Evolutionary conservation across 2,113 vertebrate genomes (phyloP).

Genomic region (Phylloscopus trochilus): DNA sequence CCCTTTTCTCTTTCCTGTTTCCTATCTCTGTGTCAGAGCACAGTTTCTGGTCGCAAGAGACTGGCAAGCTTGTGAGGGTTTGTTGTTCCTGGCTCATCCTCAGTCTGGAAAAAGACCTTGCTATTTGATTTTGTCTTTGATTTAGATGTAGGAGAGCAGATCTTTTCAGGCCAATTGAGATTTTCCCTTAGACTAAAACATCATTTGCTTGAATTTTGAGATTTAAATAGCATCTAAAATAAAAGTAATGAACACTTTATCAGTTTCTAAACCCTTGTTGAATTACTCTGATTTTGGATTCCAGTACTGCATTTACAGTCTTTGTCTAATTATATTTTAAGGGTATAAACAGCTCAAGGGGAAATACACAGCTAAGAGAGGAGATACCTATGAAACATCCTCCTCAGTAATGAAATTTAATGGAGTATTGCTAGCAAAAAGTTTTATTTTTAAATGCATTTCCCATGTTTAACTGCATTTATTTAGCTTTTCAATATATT

Average conservation of each 20-base stretch:
- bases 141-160: background rate
- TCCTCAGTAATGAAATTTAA: background rate
- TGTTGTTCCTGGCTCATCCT: background rate
- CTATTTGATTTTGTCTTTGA: background rate
- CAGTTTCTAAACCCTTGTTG: background rate
- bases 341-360: background rate
- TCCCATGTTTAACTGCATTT: constrained; percentile 1
- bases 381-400: background rate
- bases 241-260: background rate
- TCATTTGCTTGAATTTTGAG: background rate
- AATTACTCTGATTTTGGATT: background rate
- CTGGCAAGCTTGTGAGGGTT: background rate
- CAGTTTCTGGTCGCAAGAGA: background rate
- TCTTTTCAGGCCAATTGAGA: background rate
- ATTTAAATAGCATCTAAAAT: background rate
- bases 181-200: background rate
- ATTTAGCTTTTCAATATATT: constrained; percentile 10
- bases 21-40: background rate
- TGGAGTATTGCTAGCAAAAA: background rate
- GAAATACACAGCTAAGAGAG: background rate
- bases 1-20: background rate
- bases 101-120: background rate
- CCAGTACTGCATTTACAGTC: background rate
- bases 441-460: constrained; percentile 11
- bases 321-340: constrained; percentile 28